Evolutionary conservation across 2,113 vertebrate genomes (phyloP).

Genomic region (Dendropsophus ebraccatus): DNA sequence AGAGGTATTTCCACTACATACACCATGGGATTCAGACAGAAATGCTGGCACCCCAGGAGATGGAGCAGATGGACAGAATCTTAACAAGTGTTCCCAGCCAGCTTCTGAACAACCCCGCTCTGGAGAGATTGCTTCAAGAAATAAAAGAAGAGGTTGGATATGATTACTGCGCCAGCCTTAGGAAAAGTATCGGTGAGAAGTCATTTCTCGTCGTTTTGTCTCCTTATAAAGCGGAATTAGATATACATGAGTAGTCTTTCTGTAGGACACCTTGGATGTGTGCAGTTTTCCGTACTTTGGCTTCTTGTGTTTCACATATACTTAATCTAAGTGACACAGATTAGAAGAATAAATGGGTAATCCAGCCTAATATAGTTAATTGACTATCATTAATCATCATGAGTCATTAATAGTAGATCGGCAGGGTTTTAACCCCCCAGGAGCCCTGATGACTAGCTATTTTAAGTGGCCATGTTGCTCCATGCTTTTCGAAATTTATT

Average conservation of each 20-base stretch:
- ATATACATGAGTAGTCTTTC: not conserved
- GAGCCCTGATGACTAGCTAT: no score
- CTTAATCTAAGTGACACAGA: not conserved
- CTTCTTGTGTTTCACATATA: not conserved
- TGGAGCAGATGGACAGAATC: constrained; percentile 76
- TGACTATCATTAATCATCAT: no score
- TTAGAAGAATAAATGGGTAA: no score
- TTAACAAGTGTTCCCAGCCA: constrained; percentile 69
- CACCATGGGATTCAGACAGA: constrained; percentile 73
- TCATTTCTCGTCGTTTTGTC: not conserved
- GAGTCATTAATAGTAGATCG: no score
- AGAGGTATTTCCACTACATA: constrained; percentile 88
- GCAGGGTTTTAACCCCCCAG: no score
- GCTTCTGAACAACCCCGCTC: constrained; percentile 62
- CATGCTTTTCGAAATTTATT: no score
- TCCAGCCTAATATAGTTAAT: no score
- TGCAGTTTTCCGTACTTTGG: not conserved
- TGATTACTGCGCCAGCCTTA: constrained; percentile 77
- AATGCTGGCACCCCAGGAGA: constrained; percentile 77
- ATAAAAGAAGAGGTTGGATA: constrained; percentile 76
- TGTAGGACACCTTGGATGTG: not conserved
- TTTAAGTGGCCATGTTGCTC: not conserved
- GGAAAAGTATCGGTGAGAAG: constrained; percentile 83
- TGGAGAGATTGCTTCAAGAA: constrained; percentile 63
- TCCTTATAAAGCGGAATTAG: not conserved